These are phyloP conservation scores for Neodontobutis hainanensis DNA, from an alignment of 2,113 vertebrate genomes.

Conservation along the genomic window DNA sequence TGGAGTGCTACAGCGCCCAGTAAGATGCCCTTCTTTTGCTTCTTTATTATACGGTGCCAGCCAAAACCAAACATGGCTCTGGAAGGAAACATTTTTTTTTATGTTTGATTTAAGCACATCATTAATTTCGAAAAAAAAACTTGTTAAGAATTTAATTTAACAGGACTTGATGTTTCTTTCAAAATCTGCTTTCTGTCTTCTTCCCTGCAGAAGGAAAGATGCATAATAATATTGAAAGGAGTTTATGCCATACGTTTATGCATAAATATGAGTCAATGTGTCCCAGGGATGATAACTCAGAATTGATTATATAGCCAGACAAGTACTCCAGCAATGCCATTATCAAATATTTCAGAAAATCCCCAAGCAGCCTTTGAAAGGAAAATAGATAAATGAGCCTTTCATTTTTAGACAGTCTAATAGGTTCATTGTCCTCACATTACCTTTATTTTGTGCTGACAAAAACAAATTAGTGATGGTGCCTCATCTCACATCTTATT, in stretches of 20 bases:
- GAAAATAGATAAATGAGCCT: conserved; percentile 44
- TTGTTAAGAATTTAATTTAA: too few relatives aligned
- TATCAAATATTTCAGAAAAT: conserved; percentile 54
- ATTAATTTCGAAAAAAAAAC: background rate
- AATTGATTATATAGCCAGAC: conserved; percentile 52
- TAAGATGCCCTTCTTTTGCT: conserved; percentile 65
- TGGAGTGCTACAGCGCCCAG: conserved; percentile 72
- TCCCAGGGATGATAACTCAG: conserved; percentile 36
- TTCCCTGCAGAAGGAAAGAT: conserved; percentile 16
- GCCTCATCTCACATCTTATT: conserved; percentile 52
- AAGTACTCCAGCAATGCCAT: conserved; percentile 42
- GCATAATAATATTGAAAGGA: conserved; percentile 13
- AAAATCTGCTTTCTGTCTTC: conserved; percentile 16
- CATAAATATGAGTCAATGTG: conserved; percentile 53
- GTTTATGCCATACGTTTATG: conserved; percentile 29
- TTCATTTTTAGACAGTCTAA: conserved; percentile 45
- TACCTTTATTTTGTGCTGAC: conserved; percentile 43
- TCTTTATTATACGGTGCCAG: conserved; percentile 42
- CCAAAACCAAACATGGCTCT: conserved; percentile 37
- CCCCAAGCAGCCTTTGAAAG: conserved; percentile 34
- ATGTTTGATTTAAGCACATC: conserved; percentile 1
- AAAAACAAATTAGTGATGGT: conserved; percentile 55
- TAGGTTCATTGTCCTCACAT: conserved; percentile 44
- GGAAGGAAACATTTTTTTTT: background rate
- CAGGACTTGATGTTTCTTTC: conserved; percentile 9